phyloP scores from a whole-genome alignment of 2,797 vertebrate species.

The Spheniscus humboldti region DNA sequence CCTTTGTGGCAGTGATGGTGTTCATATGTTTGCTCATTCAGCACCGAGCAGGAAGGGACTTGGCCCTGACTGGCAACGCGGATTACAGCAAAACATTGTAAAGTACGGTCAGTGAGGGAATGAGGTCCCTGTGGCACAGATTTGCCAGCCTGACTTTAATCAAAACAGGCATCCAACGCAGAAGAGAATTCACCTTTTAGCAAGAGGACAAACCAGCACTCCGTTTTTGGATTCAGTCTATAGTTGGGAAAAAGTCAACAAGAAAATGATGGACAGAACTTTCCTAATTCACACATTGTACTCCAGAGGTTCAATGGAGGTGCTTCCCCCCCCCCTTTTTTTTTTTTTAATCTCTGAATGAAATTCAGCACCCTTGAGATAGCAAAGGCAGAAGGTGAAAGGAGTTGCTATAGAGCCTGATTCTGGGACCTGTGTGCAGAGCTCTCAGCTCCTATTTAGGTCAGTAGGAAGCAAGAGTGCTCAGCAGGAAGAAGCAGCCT shows the following conservation, averaged over 20 bases:
- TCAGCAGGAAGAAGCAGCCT: background rate
- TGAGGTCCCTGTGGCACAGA: background rate
- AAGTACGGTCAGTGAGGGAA: background rate
- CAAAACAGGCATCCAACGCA: background rate
- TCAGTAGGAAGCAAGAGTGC: background rate
- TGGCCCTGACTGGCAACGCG: background rate
- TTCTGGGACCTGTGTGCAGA: background rate
- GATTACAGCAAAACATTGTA: background rate
- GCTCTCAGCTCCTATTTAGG: background rate
- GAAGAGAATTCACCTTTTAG: background rate
- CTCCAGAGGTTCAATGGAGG: background rate
- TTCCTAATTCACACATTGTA: background rate
- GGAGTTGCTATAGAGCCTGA: background rate
- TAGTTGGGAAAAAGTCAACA: background rate
- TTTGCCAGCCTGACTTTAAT: background rate
- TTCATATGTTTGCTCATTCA: background rate
- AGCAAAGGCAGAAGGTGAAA: conserved; percentile 21
- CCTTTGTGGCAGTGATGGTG: background rate
- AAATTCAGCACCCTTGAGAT: conserved; percentile 34
- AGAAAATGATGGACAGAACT: background rate
- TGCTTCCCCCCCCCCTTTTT: too few relatives aligned
- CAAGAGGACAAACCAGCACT: background rate
- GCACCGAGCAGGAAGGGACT: background rate
- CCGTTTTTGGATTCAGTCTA: background rate
- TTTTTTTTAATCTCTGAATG: background rate